Conservation (phyloP, 2,113 vertebrate species). For the Atractosteus spatula region DNA sequence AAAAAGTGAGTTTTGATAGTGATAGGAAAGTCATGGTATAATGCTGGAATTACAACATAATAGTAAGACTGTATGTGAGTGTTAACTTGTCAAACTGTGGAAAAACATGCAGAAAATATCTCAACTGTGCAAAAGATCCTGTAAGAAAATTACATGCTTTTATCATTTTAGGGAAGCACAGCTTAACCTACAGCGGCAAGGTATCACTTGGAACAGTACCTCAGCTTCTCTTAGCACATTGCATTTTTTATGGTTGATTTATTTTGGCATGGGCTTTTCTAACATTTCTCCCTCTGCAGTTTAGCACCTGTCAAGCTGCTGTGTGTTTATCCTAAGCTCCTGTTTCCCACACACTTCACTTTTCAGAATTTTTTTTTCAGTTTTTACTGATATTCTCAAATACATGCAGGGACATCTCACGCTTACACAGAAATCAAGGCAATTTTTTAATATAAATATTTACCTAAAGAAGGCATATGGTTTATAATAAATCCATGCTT, state of each 20-base stretch:
- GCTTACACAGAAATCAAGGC: too few species aligned
- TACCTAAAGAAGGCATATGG: too few species aligned
- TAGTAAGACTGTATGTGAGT: too few species aligned
- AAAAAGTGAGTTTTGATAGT: too few species aligned
- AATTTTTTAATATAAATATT: too few species aligned
- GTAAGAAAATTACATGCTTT: not conserved
- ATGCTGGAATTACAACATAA: too few species aligned
- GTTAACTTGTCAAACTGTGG: too few species aligned
- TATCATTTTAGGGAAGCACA: slow-evolving; percentile 1
- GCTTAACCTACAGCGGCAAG: not conserved
- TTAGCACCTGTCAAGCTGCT: slow-evolving; percentile 16
- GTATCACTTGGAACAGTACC: not conserved
- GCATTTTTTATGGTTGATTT: not conserved
- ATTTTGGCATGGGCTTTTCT: slow-evolving; percentile 4
- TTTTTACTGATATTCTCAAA: not conserved
- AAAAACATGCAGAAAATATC: too few species aligned
- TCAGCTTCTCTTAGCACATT: slow-evolving; percentile 3
- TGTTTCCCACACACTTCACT: not conserved
- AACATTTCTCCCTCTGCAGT: slow-evolving; percentile 15
- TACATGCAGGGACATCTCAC: not conserved
- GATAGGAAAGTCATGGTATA: too few species aligned
- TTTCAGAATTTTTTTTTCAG: not conserved
- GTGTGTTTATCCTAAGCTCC: slow-evolving; percentile 3
- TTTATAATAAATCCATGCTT: too few species aligned
- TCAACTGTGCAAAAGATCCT: too few species aligned